phyloP scores from a whole-genome alignment of 2,113 vertebrate genomes.

The Macheiramphus alcinus region DNA sequence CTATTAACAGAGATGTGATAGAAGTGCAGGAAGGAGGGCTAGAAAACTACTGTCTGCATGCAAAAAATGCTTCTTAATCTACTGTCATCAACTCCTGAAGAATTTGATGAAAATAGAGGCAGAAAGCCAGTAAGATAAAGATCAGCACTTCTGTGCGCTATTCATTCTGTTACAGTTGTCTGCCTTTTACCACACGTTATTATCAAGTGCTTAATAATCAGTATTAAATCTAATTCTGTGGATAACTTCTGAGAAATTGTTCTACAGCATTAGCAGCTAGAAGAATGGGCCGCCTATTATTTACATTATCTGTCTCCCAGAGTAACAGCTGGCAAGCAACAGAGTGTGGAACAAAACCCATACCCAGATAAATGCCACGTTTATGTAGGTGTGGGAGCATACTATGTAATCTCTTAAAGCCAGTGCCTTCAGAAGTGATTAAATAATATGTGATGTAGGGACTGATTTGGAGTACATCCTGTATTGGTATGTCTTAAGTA shows the following conservation, averaged over 20 bases:
- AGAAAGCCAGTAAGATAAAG: conserved; percentile 8
- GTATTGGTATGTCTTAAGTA: not conserved
- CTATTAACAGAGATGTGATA: not conserved
- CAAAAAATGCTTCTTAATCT: not conserved
- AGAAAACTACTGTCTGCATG: not conserved
- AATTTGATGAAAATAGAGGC: not conserved
- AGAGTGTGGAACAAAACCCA: not conserved
- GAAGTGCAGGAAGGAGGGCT: not conserved
- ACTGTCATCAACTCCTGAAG: not conserved
- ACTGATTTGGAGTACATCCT: not conserved
- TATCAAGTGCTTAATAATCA: not conserved
- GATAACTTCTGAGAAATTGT: not conserved
- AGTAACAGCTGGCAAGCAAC: not conserved
- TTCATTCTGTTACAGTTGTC: not conserved
- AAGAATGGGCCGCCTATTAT: not conserved
- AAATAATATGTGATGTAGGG: not conserved
- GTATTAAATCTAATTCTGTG: not conserved
- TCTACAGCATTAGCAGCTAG: not conserved
- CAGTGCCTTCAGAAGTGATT: not conserved
- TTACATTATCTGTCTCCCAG: not conserved
- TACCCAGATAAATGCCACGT: not conserved
- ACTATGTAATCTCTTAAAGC: not conserved
- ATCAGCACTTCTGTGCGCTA: not conserved
- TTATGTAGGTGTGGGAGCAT: not conserved
- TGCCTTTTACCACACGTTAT: not conserved